Percentiles rank a stretch among this genome's conserved stretches.
phyloP scores from a whole-genome alignment of 2,797 vertebrate species.

The Typhlichthys subterraneus region DNA sequence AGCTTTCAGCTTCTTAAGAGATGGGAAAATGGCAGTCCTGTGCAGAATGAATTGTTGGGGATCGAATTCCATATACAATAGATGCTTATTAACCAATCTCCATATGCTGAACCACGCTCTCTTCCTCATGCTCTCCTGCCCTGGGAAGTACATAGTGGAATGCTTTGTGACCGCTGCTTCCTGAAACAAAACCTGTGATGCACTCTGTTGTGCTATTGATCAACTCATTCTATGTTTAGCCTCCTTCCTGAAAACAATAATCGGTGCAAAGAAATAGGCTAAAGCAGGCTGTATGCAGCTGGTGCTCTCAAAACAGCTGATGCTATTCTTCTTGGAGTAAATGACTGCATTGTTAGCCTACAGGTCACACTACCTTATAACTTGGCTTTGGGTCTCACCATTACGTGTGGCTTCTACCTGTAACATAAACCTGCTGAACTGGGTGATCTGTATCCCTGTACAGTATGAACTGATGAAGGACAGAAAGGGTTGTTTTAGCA shows the following conservation, averaged over 20 bases:
- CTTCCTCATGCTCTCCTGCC: neutral
- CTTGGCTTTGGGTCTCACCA: too few relatives aligned
- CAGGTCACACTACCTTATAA: too few relatives aligned
- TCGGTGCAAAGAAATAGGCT: conserved; percentile 22
- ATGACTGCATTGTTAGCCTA: too few relatives aligned
- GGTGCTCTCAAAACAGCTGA: too few relatives aligned
- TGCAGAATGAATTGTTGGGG: conserved; percentile 2
- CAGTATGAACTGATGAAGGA: too few relatives aligned
- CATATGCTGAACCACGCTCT: neutral
- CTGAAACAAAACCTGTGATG: conserved; percentile 33
- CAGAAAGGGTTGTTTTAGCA: too few relatives aligned
- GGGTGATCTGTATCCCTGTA: too few relatives aligned
- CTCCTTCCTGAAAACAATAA: conserved; percentile 29
- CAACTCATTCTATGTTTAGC: conserved; percentile 54
- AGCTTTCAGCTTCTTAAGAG: conserved; percentile 5
- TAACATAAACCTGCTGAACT: too few relatives aligned
- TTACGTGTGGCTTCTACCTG: too few relatives aligned
- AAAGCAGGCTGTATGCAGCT: neutral
- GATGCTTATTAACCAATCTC: conserved; percentile 12
- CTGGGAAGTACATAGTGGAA: conserved; percentile 13
- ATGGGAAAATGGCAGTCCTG: conserved; percentile 1
- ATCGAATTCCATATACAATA: conserved; percentile 2
- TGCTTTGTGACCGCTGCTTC: conserved; percentile 27
- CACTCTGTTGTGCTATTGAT: conserved; percentile 40
- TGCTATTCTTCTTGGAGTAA: too few relatives aligned